Evolutionary conservation across 2,113 vertebrate genomes (phyloP).

Genomic region (Otocyon megalotis): DNA sequence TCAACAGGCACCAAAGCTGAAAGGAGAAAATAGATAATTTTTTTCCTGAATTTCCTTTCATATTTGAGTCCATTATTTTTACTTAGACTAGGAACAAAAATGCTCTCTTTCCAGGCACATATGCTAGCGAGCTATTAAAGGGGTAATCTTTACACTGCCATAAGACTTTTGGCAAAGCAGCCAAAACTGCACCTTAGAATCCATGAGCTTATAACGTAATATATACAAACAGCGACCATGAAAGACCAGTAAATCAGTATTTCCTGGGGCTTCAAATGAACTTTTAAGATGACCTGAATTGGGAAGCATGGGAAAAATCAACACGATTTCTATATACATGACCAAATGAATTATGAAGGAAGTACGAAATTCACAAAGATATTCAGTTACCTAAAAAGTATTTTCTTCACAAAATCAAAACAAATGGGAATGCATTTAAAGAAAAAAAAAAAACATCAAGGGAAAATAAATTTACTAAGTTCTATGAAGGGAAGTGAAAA

Average conservation of each 20-base stretch:
- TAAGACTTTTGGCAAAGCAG: constrained; percentile 28
- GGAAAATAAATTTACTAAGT: neutral
- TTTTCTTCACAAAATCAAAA: constrained; percentile 60
- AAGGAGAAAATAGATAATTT: neutral
- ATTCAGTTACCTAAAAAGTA: constrained; percentile 24
- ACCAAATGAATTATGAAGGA: constrained; percentile 45
- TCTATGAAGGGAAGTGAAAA: neutral
- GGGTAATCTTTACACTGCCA: constrained; percentile 51
- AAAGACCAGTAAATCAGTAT: constrained; percentile 26
- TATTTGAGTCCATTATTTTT: neutral
- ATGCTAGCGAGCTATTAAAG: neutral
- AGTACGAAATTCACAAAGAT: neutral
- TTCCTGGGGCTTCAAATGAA: neutral
- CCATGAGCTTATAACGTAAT: neutral
- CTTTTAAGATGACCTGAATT: constrained; percentile 46
- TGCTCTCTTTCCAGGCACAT: neutral
- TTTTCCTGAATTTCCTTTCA: neutral
- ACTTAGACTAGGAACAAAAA: constrained; percentile 27
- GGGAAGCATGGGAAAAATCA: constrained; percentile 46
- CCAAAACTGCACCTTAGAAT: constrained; percentile 28
- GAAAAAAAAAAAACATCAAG: constrained; percentile 8
- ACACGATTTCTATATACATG: neutral
- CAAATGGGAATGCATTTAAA: neutral
- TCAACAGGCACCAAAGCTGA: neutral
- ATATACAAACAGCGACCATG: neutral